Percentiles rank a stretch among this genome's conserved stretches.
Evolutionary conservation across 2,888 invertebrate genomes (phyloP).

Genomic region (Priocnemis perturbator): DNA sequence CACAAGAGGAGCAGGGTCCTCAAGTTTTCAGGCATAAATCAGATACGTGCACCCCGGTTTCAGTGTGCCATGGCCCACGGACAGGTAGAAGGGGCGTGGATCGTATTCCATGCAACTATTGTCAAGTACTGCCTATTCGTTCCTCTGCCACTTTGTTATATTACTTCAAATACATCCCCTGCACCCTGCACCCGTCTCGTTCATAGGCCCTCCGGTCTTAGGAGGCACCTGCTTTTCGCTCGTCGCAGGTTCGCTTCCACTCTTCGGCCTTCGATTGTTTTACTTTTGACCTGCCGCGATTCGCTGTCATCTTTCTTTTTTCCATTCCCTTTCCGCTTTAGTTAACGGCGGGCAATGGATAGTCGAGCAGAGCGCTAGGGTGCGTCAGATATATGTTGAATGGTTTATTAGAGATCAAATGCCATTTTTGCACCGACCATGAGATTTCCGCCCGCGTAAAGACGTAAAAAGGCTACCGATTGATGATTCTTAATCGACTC

Average conservation of each 20-base stretch:
- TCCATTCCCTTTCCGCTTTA: too few species aligned
- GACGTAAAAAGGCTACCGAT: too few species aligned
- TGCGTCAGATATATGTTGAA: too few species aligned
- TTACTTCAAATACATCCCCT: conserved; percentile 3
- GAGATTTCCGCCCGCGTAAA: too few species aligned
- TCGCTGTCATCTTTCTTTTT: too few species aligned
- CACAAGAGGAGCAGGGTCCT: conserved; percentile 13
- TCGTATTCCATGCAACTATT: conserved; percentile 32
- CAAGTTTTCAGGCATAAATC: conserved; percentile 44
- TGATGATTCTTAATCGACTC: too few species aligned
- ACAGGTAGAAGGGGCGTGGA: conserved; percentile 45
- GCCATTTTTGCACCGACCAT: too few species aligned
- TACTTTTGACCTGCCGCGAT: background rate
- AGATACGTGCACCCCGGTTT: conserved; percentile 32
- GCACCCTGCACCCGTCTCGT: too few species aligned
- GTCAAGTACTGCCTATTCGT: conserved; percentile 26
- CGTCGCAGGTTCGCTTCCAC: conserved; percentile 14
- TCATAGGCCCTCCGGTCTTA: conserved; percentile 21
- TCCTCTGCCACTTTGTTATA: conserved; percentile 34
- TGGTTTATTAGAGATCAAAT: too few species aligned
- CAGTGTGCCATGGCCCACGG: conserved; percentile 16
- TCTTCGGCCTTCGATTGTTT: conserved; percentile 22
- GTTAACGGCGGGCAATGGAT: too few species aligned
- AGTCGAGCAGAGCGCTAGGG: too few species aligned
- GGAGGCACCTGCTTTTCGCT: conserved; percentile 41